Evolutionary conservation across 2,113 vertebrate species (phyloP), one percentile per base, ranked within the genome.

Genomic region (Embiotoca jacksoni): DNA sequence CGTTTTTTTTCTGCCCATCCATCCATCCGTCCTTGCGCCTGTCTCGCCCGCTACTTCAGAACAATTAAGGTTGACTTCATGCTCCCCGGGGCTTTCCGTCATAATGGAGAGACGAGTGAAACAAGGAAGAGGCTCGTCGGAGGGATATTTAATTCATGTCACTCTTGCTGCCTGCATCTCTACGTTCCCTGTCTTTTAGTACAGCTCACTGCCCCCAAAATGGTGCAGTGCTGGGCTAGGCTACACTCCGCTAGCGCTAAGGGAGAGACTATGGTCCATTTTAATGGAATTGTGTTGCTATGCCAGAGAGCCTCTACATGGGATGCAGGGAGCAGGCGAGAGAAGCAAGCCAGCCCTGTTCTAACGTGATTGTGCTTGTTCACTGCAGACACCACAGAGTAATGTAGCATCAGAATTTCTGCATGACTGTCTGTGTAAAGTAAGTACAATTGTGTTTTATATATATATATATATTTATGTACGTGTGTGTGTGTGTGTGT

Each of bases 131-230:
- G 62, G 79, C 83, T 92, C 82, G 82, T 88, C 64, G 46, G 56
- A 84, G 82, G 71, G 80, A 93, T 94, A 88, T 94, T 94, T 95
- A 92, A 94, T 94, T 93, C 86, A 93, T 91, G 92, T 82, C 85
- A 87, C 87, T 92, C 83, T 85, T 88, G 39, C 82, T 84, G 87
- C 80, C 84, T 68, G 82, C 85, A 77, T 88, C 76, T 80, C 86
- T 89, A 79, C 82, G 69, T 85, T 88, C 79, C 68, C 90, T 91
- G 91, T 93, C 89, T 88, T 93, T 92, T 85, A 82, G 82, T 85
- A 91, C 92, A 93, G 91, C 88, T 92, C 90, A 90, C 83, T 93
- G 90, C 88, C 57, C 83, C 81, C 82, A 88, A 92, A 87, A 92
- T 87, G 85, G 84, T 69, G 75, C 82, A 58, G 81, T 50, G 67